Conservation (phyloP, 2,797 vertebrate species). For the Labroides dimidiatus region DNA sequence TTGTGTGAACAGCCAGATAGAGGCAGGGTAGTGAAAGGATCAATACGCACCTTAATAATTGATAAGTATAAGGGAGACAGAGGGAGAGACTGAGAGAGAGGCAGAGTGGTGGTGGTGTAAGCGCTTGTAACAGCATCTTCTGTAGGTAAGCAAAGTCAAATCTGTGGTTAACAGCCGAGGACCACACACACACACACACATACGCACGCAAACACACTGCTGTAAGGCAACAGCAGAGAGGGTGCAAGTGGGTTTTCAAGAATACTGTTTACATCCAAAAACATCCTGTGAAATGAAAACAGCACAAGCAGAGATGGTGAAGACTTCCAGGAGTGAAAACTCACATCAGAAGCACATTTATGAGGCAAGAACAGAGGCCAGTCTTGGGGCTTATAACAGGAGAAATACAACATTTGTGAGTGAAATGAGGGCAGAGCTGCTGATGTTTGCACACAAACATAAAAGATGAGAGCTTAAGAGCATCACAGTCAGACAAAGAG, state of each 20-base stretch:
- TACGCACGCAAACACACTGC: constrained; percentile 23
- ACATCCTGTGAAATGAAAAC: constrained; percentile 62
- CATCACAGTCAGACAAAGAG: constrained; percentile 68
- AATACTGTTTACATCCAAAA: constrained; percentile 62
- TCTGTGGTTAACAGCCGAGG: constrained; percentile 80
- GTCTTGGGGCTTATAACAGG: constrained; percentile 8
- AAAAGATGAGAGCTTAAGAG: constrained; percentile 31
- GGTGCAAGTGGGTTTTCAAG: constrained; percentile 65
- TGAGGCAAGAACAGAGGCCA: constrained; percentile 14
- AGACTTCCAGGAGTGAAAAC: constrained; percentile 41
- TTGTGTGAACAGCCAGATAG: constrained; percentile 85
- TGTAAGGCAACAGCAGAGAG: constrained; percentile 43
- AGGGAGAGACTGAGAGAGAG: constrained; percentile 61
- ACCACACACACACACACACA: constrained; percentile 57
- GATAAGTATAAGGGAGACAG: constrained; percentile 82
- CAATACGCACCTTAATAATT: constrained; percentile 89
- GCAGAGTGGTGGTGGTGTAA: constrained; percentile 60
- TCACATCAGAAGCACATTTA: constrained; percentile 21
- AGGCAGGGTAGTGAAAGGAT: constrained; percentile 85
- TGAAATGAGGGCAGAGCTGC: constrained; percentile 13
- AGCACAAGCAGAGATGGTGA: constrained; percentile 19
- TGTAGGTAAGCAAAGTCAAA: constrained; percentile 83
- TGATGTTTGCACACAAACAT: constrained; percentile 22
- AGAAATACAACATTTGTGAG: not conserved
- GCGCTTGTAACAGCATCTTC: constrained; percentile 79